Percentiles rank a stretch among this genome's conserved stretches.
Evolutionary conservation across 2,888 invertebrate species (phyloP).

Genomic region (Spodoptera exigua): DNA sequence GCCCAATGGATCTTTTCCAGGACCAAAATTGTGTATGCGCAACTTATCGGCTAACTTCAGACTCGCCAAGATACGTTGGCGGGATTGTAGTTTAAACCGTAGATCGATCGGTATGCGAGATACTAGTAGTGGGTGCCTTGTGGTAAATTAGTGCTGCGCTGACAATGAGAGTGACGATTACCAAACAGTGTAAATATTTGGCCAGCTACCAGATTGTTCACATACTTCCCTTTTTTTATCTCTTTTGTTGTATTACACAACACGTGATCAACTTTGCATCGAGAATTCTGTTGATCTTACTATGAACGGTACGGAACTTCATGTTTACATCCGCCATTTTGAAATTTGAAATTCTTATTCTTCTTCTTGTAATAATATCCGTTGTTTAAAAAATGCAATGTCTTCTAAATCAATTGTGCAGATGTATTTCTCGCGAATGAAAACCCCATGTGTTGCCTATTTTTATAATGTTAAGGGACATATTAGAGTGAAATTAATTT

Average conservation of each 20-base stretch:
- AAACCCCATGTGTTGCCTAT: no score
- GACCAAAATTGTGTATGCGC: no score
- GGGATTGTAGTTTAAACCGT: slow-evolving; percentile 22
- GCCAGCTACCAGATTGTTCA: slow-evolving; percentile 37
- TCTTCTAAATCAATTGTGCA: no score
- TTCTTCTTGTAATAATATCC: no score
- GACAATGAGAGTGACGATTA: slow-evolving; percentile 31
- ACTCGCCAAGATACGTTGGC: no score
- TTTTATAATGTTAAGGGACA: no score
- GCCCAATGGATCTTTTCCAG: no score
- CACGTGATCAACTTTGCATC: slow-evolving; percentile 26
- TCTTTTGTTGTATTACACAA: slow-evolving; percentile 8
- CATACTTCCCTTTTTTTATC: slow-evolving; percentile 25
- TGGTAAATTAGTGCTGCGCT: slow-evolving; percentile 32
- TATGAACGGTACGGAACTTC: not conserved
- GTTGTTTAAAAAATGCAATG: no score
- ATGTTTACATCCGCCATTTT: not conserved
- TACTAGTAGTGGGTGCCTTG: slow-evolving; percentile 16
- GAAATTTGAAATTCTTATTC: no score
- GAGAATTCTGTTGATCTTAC: slow-evolving; percentile 28
- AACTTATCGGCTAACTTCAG: no score
- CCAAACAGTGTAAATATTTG: slow-evolving; percentile 39
- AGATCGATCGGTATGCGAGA: slow-evolving; percentile 30
- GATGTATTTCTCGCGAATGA: no score
- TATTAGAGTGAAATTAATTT: no score